Base-by-base conservation (phyloP, 2,797 vertebrate genomes). In the Myotis myotis region DNA sequence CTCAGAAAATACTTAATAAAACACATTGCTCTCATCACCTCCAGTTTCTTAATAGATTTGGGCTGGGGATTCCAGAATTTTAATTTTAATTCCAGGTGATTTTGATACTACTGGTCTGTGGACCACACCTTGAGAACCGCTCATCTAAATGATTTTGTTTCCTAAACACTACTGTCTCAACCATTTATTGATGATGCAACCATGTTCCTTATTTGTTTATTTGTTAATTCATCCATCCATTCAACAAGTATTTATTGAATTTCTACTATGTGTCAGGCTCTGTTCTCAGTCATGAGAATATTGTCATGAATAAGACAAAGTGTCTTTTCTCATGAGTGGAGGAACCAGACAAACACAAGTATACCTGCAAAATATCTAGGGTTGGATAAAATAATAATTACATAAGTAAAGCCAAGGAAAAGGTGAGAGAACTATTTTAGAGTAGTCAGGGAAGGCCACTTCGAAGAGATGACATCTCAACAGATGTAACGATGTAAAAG, bases 121-220 rank as follows among this genome's bases (percentile, higher is more conserved):
- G 64, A 36, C 33, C 20, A 72, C 10, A 79, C 33, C 66, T 96
- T 57, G 71, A 92, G 81, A 87, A 33, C 5, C 22, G 91, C 3
- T 72, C n/a, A 64, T 62, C 49, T 75, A 86, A 88, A 60, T 66
- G 91, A 60, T 82, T 95, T 79, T 81, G 3, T 84, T 75, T 79
- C n/a, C 76, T 81, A 81, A 92, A 80, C 28, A 66, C 9, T 11
- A 84, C 13, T 33, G 3, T 90, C n/a, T 84, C 68, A 90, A 75
- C 30, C 19, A 66, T 60, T 93, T 86, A 53, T 90, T 74, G 33
- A 36, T 71, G 74, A 51, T 64, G 68, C 28, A 94, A 36, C 30
- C 30, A 4, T 90, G 12, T 53, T 93, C 16, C 15, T 87, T 33
- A 60, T 81, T 87, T 60, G 25, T 41, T 44, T 30, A 11, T 68